A percentile compares a stretch with the other conserved stretches of the same genome.
These are phyloP conservation scores for Narcine bancroftii DNA, from an alignment of 2,113 vertebrate genomes.

Conservation along the genomic window DNA sequence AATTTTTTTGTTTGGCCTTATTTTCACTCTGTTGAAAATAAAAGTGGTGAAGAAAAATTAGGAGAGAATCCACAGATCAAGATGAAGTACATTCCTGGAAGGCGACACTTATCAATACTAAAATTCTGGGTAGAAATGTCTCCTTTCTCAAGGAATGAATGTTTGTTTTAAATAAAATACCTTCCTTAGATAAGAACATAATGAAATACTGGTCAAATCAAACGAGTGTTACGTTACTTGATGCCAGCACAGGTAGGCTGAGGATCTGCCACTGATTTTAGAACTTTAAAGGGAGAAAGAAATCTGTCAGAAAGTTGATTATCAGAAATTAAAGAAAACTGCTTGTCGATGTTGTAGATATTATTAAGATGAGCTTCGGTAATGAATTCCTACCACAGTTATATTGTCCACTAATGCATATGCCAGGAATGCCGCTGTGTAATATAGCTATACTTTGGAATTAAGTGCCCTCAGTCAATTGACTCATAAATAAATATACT, in stretches of 20 bases:
- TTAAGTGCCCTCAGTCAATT: not conserved
- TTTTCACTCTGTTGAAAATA: no score
- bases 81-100: no score
- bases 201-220: not conserved
- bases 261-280: not conserved
- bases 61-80: no score
- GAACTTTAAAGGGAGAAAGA: not conserved
- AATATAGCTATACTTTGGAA: no score
- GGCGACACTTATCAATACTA: no score
- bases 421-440: no score
- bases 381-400: not conserved
- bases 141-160: no score
- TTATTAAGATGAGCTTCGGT: not conserved
- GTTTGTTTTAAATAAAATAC: not conserved
- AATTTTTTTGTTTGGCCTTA: no score
- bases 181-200: not conserved
- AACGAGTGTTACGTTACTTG: not conserved
- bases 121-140: no score
- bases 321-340: not conserved
- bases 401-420: not conserved
- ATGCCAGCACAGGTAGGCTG: not conserved
- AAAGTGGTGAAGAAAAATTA: no score
- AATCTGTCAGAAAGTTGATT: not conserved
- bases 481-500: not conserved
- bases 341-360: no score